Conservation (phyloP, 2,888 invertebrate species). For the Campoletis raptor region DNA sequence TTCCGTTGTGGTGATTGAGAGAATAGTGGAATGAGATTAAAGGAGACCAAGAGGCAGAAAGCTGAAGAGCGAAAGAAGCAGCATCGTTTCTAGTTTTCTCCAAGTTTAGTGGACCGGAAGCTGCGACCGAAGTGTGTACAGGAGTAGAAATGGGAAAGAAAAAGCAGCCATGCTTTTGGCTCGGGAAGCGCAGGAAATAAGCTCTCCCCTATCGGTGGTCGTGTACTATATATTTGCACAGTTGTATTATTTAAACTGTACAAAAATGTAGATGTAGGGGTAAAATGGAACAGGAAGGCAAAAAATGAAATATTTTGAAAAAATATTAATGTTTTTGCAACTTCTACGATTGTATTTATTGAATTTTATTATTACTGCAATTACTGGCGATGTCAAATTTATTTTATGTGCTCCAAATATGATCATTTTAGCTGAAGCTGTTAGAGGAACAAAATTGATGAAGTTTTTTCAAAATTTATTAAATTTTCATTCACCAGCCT, state of each 20-base stretch:
- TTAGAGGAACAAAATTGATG: background rate
- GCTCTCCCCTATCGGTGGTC: conserved; percentile 34
- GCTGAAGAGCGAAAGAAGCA: conserved; percentile 40
- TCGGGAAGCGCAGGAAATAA: conserved; percentile 46
- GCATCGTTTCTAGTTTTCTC: conserved; percentile 57
- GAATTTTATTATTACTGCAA: too few species aligned
- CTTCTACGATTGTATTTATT: background rate
- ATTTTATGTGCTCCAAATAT: background rate
- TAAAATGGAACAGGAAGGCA: background rate
- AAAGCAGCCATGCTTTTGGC: conserved; percentile 48
- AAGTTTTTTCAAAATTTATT: background rate
- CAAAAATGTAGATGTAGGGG: background rate
- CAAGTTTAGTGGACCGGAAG: conserved; percentile 65
- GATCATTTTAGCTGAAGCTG: background rate
- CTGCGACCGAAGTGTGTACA: conserved; percentile 45
- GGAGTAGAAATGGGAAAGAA: conserved; percentile 35
- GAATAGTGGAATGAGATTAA: conserved; percentile 10
- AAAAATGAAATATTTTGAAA: background rate
- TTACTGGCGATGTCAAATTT: too few species aligned
- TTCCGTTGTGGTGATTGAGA: conserved; percentile 43
- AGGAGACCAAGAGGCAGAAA: conserved; percentile 1
- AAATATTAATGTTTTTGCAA: background rate
- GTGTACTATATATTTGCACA: conserved; percentile 20
- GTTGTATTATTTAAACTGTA: conserved; percentile 23
- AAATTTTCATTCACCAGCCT: too few species aligned